Percentiles rank a stretch among this genome's conserved stretches.
Evolutionary conservation across 2,113 vertebrate species (phyloP).

Genomic region (Amazona guildingii): DNA sequence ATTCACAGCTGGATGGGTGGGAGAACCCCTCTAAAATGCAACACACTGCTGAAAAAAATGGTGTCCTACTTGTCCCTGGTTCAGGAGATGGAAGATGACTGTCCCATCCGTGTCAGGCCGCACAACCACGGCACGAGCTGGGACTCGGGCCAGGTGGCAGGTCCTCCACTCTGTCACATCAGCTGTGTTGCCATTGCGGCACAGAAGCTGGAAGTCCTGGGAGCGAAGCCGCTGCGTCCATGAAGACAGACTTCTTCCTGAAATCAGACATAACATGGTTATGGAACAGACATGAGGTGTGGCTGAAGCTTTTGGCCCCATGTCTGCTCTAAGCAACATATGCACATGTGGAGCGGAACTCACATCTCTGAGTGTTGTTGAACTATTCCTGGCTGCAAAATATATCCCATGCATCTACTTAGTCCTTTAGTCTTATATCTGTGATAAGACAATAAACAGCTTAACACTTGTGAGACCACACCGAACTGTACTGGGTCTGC

Average conservation of each 20-base stretch:
- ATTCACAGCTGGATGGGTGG: background rate
- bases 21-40: background rate
- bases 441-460: background rate
- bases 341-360: background rate
- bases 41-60: background rate
- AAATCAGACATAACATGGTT: background rate
- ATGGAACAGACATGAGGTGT: background rate
- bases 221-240: constrained; percentile 79
- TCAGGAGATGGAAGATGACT: constrained; percentile 81
- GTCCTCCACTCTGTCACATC: constrained; percentile 75
- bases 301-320: background rate
- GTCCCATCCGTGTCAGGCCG: constrained; percentile 65
- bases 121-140: constrained; percentile 84
- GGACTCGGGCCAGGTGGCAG: constrained; percentile 86
- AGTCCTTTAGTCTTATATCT: background rate
- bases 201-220: constrained; percentile 85
- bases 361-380: background rate
- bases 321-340: background rate
- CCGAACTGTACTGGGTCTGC: background rate
- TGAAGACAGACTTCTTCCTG: constrained; percentile 69
- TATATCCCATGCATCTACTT: background rate
- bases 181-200: constrained; percentile 79
- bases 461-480: background rate
- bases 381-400: background rate
- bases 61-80: constrained; percentile 82